Base-by-base conservation (phyloP, 2,797 vertebrate species). In the Novumbra hubbsi region DNA sequence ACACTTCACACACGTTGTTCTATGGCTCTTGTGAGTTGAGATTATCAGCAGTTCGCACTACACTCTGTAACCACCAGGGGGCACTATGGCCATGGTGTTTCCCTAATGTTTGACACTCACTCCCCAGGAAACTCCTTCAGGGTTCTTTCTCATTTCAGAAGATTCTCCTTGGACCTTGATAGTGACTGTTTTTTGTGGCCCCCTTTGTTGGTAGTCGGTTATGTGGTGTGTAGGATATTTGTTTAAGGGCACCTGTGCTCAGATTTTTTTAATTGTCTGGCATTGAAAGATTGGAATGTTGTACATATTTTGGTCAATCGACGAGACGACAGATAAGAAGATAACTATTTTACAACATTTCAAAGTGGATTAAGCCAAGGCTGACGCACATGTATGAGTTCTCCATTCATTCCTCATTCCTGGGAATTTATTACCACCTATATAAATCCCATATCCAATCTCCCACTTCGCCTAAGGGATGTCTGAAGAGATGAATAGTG, bases 61-160 rank as follows among this genome's bases (percentile, higher is more conserved):
- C 69, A 63, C n/a, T 9, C 21, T 49, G 11, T 57, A 45, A 19
- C 91, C 93, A 92, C 88, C 83, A 93, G 93, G 92, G 89, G 90
- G 24, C 55, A 87, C 90, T 91, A 85, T 89, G 72, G 74, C 66
- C 88, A 85, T 87, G 82, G 63, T 12, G 8, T 79, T 86, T 17
- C 50, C 24, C 48, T 15, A 67, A 64, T 73, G 17, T 5, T n/a
- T 16, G 28, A 45, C 17, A 28, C 49, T 24, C 55, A 60, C 55
- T 60, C 55, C 11, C 21, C 21, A 60, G 24, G 17, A 21, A 60
- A 24, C 21, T n/a, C 7, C 19, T 55, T 19, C 52, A 55, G 52
- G 52, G 5, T 38, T 60, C 81, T 65, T 16, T 6, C 0, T 3
- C 57, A 73, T 48, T 32, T 16, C 34, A 50, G 14, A 32, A 32